Evolutionary conservation across 2,888 invertebrate genomes (phyloP).

Genomic region (Pegoplata infirma): DNA sequence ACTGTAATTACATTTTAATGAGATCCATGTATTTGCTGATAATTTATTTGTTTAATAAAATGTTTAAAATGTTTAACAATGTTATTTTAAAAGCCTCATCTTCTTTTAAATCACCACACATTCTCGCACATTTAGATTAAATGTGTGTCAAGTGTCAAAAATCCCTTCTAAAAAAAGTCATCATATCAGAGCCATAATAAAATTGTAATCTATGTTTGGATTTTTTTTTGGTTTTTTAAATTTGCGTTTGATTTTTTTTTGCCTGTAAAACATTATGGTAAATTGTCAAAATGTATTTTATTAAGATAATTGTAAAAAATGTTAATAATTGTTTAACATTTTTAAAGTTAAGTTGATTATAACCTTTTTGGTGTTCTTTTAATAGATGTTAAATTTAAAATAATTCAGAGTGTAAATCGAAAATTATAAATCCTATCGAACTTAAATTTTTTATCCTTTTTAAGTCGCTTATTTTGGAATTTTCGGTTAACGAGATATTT

Average conservation of each 20-base stretch:
- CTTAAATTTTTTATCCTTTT: too few relatives aligned
- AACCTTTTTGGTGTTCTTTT: too few relatives aligned
- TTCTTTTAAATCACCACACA: slow-evolving; percentile 19
- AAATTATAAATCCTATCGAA: too few relatives aligned
- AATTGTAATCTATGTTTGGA: slow-evolving; percentile 48
- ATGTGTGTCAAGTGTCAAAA: slow-evolving; percentile 62
- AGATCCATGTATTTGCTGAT: not conserved
- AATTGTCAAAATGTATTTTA: slow-evolving; percentile 11
- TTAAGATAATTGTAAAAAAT: not conserved
- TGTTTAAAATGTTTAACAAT: not conserved
- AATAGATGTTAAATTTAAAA: too few relatives aligned
- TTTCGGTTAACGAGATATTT: too few relatives aligned
- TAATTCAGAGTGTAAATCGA: too few relatives aligned
- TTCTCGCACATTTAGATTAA: slow-evolving; percentile 46
- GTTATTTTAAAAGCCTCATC: not conserved
- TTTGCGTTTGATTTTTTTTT: not conserved
- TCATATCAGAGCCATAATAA: slow-evolving; percentile 45
- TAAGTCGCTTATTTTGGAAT: too few relatives aligned
- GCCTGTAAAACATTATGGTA: slow-evolving; percentile 1
- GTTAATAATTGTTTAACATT: not conserved
- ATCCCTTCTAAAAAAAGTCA: slow-evolving; percentile 61
- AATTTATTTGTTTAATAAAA: not conserved
- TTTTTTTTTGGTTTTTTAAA: not conserved
- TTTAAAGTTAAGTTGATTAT: not conserved
- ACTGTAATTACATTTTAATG: too few relatives aligned